phyloP scores from a whole-genome alignment of 2,888 invertebrate species.

The Spodoptera littoralis region DNA sequence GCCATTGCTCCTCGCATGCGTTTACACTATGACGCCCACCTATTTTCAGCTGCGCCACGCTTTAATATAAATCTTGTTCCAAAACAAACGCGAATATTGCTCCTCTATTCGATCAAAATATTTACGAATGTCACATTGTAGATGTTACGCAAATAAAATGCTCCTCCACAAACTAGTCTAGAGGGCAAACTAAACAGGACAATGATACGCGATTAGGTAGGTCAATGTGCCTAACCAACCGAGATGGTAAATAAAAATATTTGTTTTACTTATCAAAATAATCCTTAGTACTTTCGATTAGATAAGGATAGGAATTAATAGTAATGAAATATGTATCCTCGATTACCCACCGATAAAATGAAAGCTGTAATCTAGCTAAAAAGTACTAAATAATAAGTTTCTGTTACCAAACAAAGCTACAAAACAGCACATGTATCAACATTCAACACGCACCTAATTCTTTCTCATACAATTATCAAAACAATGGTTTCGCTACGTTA shows the following conservation, averaged over 20 bases:
- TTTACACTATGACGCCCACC: conserved; percentile 80
- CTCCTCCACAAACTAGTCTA: conserved; percentile 50
- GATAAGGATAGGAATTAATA: conserved; percentile 30
- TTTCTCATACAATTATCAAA: conserved; percentile 47
- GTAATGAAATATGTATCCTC: conserved; percentile 16
- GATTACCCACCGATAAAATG: conserved; percentile 15
- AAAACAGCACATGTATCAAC: no score
- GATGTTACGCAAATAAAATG: conserved; percentile 62
- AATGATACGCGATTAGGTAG: conserved; percentile 34
- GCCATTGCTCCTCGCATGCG: conserved; percentile 75
- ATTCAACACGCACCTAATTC: conserved; percentile 25
- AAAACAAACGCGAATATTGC: conserved; percentile 60
- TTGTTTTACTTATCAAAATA: conserved; percentile 38
- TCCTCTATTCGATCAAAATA: conserved; percentile 60
- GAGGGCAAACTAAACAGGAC: conserved; percentile 56
- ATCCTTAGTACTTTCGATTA: conserved; percentile 36
- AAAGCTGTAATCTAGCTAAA: not conserved
- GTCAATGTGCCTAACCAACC: conserved; percentile 37
- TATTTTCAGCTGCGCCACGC: conserved; percentile 79
- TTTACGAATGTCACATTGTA: conserved; percentile 67
- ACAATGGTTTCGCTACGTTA: conserved; percentile 53
- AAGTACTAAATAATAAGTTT: no score
- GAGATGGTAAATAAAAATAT: conserved; percentile 29
- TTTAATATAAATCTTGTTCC: conserved; percentile 73
- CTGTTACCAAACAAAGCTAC: no score